Conservation (phyloP, 2,113 vertebrate species). For the Pristiophorus japonicus region DNA sequence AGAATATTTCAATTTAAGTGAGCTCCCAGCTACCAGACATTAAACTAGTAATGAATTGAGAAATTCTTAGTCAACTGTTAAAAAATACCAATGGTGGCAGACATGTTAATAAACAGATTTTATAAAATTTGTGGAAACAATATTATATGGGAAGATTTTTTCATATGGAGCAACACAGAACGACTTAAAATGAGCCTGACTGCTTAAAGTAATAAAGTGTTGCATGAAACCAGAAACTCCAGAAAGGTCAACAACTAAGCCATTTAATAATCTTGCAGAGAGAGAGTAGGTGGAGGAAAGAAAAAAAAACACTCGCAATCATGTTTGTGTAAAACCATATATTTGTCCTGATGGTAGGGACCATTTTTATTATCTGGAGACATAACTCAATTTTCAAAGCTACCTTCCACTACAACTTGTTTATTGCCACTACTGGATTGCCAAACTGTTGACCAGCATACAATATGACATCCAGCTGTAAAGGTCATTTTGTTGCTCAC, state of each 20-base stretch:
- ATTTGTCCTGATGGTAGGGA: neutral
- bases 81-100: neutral
- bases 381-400: neutral
- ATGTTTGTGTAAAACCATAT: conserved; percentile 17
- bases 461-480: conserved; percentile 49
- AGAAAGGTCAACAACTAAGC: neutral
- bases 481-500: neutral
- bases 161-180: neutral
- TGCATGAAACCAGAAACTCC: neutral
- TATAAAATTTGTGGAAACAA: neutral
- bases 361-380: conserved; percentile 25
- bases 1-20: neutral
- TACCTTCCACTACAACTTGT: conserved; percentile 3
- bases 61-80: neutral
- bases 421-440: conserved; percentile 15
- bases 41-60: neutral
- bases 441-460: conserved; percentile 57
- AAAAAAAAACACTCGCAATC: neutral
- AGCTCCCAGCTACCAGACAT: neutral
- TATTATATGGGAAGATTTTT: neutral
- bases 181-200: neutral
- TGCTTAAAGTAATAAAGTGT: neutral
- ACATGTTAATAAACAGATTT: neutral
- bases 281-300: neutral
- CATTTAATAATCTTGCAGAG: neutral